Conservation (phyloP, 2,797 vertebrate genomes). For the Danio choprae region DNA sequence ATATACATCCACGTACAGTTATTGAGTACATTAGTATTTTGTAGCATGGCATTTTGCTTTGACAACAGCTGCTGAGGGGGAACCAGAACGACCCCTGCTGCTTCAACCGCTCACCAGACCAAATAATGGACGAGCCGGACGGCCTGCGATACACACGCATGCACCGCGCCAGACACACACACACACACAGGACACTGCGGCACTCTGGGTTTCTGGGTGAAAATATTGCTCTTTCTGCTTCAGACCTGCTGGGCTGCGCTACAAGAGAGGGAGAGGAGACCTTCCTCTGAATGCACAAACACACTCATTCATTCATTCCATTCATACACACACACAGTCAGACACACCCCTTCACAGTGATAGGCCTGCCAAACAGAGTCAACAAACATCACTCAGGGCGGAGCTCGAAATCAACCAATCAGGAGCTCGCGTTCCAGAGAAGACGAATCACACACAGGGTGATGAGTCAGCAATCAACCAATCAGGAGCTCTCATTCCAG, state of each 20-base stretch:
- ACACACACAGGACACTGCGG: slow-evolving; percentile 23
- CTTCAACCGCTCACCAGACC: slow-evolving; percentile 32
- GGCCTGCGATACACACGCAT: slow-evolving; percentile 55
- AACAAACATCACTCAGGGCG: slow-evolving; percentile 28
- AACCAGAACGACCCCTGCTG: slow-evolving; percentile 62
- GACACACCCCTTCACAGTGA: slow-evolving; percentile 77
- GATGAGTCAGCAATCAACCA: not conserved
- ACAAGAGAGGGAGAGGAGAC: slow-evolving; percentile 36
- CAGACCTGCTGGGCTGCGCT: slow-evolving; percentile 51
- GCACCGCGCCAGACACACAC: slow-evolving; percentile 11
- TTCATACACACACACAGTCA: slow-evolving; percentile 34
- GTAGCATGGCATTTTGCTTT: slow-evolving; percentile 82
- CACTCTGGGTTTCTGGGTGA: slow-evolving; percentile 4
- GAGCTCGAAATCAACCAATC: slow-evolving; percentile 11
- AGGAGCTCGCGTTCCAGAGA: not conserved
- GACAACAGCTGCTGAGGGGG: slow-evolving; percentile 82
- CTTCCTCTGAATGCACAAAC: slow-evolving; percentile 44
- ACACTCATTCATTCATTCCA: slow-evolving; percentile 33
- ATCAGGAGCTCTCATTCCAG: not conserved
- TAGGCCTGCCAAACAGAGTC: slow-evolving; percentile 58
- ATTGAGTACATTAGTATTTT: slow-evolving; percentile 86
- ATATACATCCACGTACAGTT: slow-evolving; percentile 82
- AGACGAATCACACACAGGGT: no score
- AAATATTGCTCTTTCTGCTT: slow-evolving; percentile 57
- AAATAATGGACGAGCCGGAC: slow-evolving; percentile 53